These are phyloP conservation scores for Tryphoninae sp. DNA, from an alignment of 2,888 invertebrate genomes.

Conservation along the genomic window DNA sequence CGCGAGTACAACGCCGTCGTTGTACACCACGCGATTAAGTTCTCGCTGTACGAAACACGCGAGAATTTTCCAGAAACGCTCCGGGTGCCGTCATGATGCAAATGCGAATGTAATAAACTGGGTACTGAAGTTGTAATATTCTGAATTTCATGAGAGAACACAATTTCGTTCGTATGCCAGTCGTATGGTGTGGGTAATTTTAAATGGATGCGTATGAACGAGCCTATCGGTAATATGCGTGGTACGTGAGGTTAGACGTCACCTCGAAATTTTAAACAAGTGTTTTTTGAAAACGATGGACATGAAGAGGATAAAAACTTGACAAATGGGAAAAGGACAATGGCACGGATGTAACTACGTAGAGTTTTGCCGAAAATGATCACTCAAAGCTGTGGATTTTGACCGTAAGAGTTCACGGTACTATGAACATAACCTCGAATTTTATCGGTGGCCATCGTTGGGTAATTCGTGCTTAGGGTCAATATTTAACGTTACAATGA, in stretches of 20 bases:
- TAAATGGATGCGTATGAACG: too few species aligned
- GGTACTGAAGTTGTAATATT: slow-evolving; percentile 16
- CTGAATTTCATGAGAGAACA: background rate
- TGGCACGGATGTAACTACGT: background rate
- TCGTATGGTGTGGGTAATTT: too few species aligned
- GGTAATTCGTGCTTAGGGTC: too few species aligned
- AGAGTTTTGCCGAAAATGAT: too few species aligned
- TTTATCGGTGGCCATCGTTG: too few species aligned
- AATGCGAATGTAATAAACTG: slow-evolving; percentile 10
- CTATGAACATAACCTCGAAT: too few species aligned
- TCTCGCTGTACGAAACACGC: slow-evolving; percentile 20
- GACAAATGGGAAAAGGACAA: background rate
- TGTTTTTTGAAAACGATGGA: background rate
- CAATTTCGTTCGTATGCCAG: too few species aligned
- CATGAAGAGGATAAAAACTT: background rate
- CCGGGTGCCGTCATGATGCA: slow-evolving; percentile 21
- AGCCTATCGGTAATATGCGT: too few species aligned
- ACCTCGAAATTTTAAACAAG: background rate
- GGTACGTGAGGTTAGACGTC: background rate
- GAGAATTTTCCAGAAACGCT: slow-evolving; percentile 22
- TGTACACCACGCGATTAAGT: slow-evolving; percentile 25
- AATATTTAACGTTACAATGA: too few species aligned
- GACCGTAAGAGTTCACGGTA: too few species aligned
- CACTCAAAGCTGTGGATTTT: too few species aligned
- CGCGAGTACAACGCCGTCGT: slow-evolving; percentile 27